Conservation (phyloP, 2,888 invertebrate genomes). For the Epirrhoe alternata region DNA sequence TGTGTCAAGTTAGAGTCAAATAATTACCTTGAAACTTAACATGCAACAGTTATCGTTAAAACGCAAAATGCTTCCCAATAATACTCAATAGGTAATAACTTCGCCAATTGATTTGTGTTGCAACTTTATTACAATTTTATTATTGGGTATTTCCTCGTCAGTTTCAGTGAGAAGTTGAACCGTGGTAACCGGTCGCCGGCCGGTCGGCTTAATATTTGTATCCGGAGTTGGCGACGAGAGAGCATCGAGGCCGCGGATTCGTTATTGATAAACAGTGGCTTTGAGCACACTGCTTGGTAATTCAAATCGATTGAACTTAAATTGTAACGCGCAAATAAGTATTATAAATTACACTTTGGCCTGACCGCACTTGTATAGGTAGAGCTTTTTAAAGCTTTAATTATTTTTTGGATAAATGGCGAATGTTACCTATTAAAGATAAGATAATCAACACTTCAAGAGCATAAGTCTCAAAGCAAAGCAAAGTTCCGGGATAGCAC, state of each 20-base stretch:
- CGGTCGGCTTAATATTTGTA: conserved; percentile 47
- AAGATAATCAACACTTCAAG: no score
- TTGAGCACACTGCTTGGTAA: conserved; percentile 6
- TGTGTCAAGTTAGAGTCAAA: conserved; percentile 20
- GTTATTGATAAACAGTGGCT: conserved; percentile 14
- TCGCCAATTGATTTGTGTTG: conserved; percentile 10
- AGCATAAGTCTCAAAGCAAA: no score
- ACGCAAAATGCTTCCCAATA: conserved; percentile 19
- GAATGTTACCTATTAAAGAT: no score
- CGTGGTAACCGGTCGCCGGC: conserved; percentile 14
- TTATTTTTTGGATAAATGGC: no score
- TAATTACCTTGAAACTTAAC: conserved; percentile 21
- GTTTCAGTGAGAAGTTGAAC: conserved; percentile 15
- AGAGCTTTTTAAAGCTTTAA: neutral
- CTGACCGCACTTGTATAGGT: neutral
- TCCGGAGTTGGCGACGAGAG: conserved; percentile 46
- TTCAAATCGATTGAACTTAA: neutral
- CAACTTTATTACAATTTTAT: conserved; percentile 22
- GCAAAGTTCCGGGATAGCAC: no score
- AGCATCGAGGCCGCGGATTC: conserved; percentile 37
- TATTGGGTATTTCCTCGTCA: conserved; percentile 15
- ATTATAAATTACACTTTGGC: neutral
- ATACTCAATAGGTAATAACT: conserved; percentile 9
- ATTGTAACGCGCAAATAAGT: neutral
- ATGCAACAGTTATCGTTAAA: conserved; percentile 27